Evolutionary conservation across 2,113 vertebrate genomes (phyloP), one percentile per base, ranked within the genome.

Genomic region (Lepisosteus oculatus): DNA sequence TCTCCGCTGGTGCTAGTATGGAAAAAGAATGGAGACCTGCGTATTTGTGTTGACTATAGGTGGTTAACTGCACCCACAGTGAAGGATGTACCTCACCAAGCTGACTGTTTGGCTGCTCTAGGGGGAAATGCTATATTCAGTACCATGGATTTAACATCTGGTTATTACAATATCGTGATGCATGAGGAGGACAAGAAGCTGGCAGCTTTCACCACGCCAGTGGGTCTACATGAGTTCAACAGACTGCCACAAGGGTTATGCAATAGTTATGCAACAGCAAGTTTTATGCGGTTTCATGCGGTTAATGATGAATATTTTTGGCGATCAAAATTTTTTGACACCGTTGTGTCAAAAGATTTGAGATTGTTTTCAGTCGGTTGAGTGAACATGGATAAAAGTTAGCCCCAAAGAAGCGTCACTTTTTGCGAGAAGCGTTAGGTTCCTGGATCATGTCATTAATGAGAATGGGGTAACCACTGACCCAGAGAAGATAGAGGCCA

Each of bases 1-100:
- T 77, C 57, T 1, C 74, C 68, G 4, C 42, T 77, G 7, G 74
- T 78, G 7, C 73, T 78, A 17, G 71, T 78, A 3, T 69, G 77
- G 74, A 72, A 78, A n/a, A 78, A 73, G 65, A 73, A 57, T 41
- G 70, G 74, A 0, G 63, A 73, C 8, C 43, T 78, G 2, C 8
- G 14, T 0, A 45, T 76, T 11, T 72, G 65, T 6, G 43, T 68
- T 9, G 74, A 73, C 47, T 71, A 74, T 6, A 56, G 44, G 0
- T 73, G 75, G 73, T 8, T 77, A 2, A 79, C 77, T n/a, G 42
- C 61, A 55, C 13, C 64, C 45, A 73, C 67, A 8, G 15, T 59
- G 2, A 65, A 79, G 44, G 72, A 77, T 5, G 71, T 68, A 0
- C 66, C 73, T 0, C 79, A 73, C 43, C 76, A 80, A 13, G 62